Conservation (phyloP, 2,797 vertebrate genomes). For the Myotis myotis region DNA sequence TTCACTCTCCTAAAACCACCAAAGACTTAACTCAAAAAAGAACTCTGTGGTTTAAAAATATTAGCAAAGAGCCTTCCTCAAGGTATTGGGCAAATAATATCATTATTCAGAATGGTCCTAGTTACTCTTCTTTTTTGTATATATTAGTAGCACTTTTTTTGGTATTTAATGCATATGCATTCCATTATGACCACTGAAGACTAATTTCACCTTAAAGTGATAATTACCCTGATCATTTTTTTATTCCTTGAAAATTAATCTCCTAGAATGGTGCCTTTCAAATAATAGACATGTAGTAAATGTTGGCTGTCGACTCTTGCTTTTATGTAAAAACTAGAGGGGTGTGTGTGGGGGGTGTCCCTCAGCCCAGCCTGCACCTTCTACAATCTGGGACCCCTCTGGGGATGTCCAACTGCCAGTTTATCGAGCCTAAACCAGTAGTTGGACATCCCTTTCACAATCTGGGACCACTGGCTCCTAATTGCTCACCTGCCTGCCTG, state of each 20-base stretch:
- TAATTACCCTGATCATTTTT: background rate
- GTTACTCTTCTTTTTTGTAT: background rate
- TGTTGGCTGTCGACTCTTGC: background rate
- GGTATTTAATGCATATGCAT: background rate
- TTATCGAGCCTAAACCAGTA: too few relatives aligned
- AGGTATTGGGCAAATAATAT: background rate
- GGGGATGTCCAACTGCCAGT: too few relatives aligned
- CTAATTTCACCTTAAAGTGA: slow-evolving; percentile 35
- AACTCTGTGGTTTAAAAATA: background rate
- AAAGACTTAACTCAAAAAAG: slow-evolving; percentile 15
- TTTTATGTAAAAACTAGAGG: slow-evolving; percentile 30
- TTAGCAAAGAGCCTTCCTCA: background rate
- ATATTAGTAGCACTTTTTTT: background rate
- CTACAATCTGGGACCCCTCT: too few relatives aligned
- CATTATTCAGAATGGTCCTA: background rate
- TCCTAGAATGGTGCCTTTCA: background rate
- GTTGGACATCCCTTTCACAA: too few relatives aligned
- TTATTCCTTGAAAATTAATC: slow-evolving; percentile 52
- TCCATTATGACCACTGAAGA: slow-evolving; percentile 33
- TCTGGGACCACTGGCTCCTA: too few relatives aligned
- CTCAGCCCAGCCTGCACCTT: too few relatives aligned
- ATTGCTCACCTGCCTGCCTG: too few relatives aligned
- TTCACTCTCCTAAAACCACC: background rate
- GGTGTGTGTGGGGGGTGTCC: too few relatives aligned
- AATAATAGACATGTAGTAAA: background rate